Conservation (phyloP, 2,113 vertebrate species). For the Otolemur garnettii region DNA sequence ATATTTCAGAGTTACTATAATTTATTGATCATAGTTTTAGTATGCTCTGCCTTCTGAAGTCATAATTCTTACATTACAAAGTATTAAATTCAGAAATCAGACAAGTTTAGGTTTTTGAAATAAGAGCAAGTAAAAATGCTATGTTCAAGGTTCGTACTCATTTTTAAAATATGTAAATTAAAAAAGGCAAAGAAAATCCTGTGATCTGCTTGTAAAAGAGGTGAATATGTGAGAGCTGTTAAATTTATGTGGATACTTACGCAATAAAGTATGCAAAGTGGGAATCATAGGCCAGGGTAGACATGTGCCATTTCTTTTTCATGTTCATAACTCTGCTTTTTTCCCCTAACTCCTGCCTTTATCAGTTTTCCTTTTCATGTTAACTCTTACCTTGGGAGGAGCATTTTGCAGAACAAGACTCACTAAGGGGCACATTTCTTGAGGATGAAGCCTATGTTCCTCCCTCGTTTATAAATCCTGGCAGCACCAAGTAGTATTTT, state of each 20-base stretch:
- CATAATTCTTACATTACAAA: slow-evolving; percentile 8
- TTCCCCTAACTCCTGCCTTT: neutral
- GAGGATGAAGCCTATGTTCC: neutral
- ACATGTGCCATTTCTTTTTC: neutral
- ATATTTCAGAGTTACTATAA: slow-evolving; percentile 27
- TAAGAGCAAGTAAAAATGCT: slow-evolving; percentile 55
- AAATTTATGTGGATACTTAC: neutral
- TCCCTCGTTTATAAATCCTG: neutral
- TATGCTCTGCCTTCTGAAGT: slow-evolving; percentile 22
- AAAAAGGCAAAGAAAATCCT: slow-evolving; percentile 19
- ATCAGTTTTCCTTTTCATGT: neutral
- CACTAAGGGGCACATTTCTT: neutral
- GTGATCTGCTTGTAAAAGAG: neutral
- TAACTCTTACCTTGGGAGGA: neutral
- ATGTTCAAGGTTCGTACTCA: neutral
- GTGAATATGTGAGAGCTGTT: neutral
- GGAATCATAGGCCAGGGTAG: neutral
- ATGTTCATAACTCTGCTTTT: slow-evolving; percentile 1
- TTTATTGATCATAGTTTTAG: slow-evolving; percentile 60
- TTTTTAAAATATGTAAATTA: slow-evolving; percentile 60
- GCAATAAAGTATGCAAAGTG: neutral
- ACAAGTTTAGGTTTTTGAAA: slow-evolving; percentile 56
- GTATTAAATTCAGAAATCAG: slow-evolving; percentile 31
- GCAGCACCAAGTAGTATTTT: fast-evolving
- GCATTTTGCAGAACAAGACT: neutral